Base-by-base conservation (phyloP, 2,888 invertebrate species). In the Phytoseiulus persimilis region DNA sequence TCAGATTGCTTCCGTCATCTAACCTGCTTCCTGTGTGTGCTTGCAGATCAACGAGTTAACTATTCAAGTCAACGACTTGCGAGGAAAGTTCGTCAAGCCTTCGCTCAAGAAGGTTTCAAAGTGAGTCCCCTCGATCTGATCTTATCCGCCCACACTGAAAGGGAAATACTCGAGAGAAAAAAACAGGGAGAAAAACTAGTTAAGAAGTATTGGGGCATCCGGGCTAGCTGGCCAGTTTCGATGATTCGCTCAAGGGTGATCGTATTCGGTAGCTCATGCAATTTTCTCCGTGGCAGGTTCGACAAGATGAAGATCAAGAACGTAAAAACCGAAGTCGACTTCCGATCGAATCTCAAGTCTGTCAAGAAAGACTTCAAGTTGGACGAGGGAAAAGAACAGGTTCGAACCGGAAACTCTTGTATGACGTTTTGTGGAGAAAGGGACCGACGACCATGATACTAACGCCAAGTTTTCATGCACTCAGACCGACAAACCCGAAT, bases 11-110 rank as follows among this genome's bases (percentile, higher is more conserved):
- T n/a, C n/a, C n/a, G n/a, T n/a, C n/a, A n/a, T n/a, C n/a, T n/a
- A n/a, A n/a, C n/a, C n/a, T n/a, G n/a, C n/a, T n/a, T n/a, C n/a
- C n/a, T 84, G 83, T 89, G 83, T 90, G 90, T 39, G 90, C 93
- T 93, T 93, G 92, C 94, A 98, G 98, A 98, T 99, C 94, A 94
- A 97, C 94, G 98, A 98, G 94, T 95, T 99, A 94, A 98, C 98
- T 95, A 95, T 97, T 94, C 98, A 98, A 95, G 98, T 99, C 93
- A 99, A 99, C 94, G 99, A 99, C 95, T 96, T 99, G 94, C 96
- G 99, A 94, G 99, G 99, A 94, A 99, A 99, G 96, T 99, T 99
- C 95, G 96, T 98, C 93, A 99, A 99, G 94, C 98, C 99, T 93
- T 96, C 98, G 92, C 95, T 99, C 94, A 99, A 99, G 95, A 99